These are phyloP conservation scores for Ceratosolen solmsi DNA, from an alignment of 1,140 invertebrate species.

Conservation along the genomic window DNA sequence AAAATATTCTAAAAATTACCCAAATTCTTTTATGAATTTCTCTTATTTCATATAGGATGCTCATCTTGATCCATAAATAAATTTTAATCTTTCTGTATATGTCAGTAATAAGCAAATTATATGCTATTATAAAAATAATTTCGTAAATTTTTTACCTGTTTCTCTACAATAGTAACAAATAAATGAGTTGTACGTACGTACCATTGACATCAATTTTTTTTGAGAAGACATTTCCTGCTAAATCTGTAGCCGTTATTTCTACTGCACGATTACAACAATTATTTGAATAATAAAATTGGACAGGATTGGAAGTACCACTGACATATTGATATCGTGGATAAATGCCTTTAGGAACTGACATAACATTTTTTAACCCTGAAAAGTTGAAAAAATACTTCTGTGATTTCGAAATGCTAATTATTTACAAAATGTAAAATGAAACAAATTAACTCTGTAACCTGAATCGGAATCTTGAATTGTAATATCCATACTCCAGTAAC, in stretches of 20 bases:
- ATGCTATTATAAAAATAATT: too few species aligned
- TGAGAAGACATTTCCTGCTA: conserved; percentile 75
- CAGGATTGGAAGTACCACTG: conserved; percentile 75
- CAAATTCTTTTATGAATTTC: too few species aligned
- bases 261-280: conserved; percentile 77
- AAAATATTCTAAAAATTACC: too few species aligned
- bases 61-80: too few species aligned
- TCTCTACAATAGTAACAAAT: background rate
- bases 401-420: conserved; percentile 7
- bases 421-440: background rate
- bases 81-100: too few species aligned
- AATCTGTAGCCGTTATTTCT: conserved; percentile 75
- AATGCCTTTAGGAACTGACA: conserved; percentile 73
- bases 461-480: conserved; percentile 75
- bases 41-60: too few species aligned
- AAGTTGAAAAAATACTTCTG: conserved; percentile 26
- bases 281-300: conserved; percentile 76
- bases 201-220: conserved; percentile 76
- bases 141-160: background rate
- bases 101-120: too few species aligned
- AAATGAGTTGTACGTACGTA: conserved; percentile 63
- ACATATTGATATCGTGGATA: conserved; percentile 71
- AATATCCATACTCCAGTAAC: conserved; percentile 78
- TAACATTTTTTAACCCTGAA: conserved; percentile 76
- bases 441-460: conserved; percentile 63